Evolutionary conservation across 2,797 vertebrate species (phyloP).

Genomic region (Ciconia nigra): DNA sequence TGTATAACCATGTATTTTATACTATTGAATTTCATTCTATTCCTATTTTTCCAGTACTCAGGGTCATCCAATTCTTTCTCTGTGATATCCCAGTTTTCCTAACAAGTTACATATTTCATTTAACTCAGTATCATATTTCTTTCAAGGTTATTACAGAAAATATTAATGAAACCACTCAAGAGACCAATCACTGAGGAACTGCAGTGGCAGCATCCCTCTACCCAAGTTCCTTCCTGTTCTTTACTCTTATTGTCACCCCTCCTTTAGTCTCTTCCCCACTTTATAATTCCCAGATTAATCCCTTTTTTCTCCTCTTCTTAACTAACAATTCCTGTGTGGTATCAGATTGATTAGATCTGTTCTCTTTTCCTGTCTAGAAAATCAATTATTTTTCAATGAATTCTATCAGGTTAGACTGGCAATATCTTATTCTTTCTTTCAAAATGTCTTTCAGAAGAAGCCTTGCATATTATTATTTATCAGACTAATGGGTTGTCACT

Average conservation of each 20-base stretch:
- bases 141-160: conserved; percentile 48
- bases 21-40: neutral
- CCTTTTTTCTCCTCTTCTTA: neutral
- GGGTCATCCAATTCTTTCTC: neutral
- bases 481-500: neutral
- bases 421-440: conserved; percentile 31
- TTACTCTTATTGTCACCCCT: neutral
- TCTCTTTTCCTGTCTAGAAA: conserved; percentile 16
- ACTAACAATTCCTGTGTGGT: conserved; percentile 56
- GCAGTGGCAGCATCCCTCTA: neutral
- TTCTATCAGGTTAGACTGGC: conserved; percentile 9
- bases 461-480: conserved; percentile 43
- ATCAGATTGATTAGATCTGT: conserved; percentile 21
- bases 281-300: conserved; percentile 42
- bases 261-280: neutral
- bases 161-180: conserved; percentile 34
- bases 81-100: neutral
- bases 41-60: neutral
- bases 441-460: conserved; percentile 17
- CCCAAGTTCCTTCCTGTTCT: neutral
- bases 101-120: conserved; percentile 5
- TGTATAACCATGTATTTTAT: neutral
- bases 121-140: neutral
- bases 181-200: conserved; percentile 3
- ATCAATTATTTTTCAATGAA: conserved; percentile 35